These are phyloP conservation scores for Melitaea athalia DNA, from an alignment of 2,888 invertebrate genomes.

Conservation along the genomic window DNA sequence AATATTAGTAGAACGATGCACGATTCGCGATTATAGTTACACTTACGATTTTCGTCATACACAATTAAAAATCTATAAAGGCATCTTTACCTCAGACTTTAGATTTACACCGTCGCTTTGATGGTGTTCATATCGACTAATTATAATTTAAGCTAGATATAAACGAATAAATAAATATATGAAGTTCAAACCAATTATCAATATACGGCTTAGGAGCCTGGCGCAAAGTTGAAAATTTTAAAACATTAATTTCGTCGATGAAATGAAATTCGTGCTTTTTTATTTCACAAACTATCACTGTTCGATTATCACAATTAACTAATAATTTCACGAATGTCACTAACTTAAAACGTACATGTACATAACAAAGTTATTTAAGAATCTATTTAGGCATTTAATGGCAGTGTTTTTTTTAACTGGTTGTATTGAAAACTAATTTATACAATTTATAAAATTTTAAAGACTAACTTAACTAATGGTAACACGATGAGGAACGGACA, in stretches of 20 bases:
- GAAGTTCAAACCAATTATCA: conserved; percentile 62
- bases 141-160: conserved; percentile 73
- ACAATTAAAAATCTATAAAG: conserved; percentile 80
- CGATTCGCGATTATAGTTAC: conserved; percentile 69
- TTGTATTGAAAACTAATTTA: conserved; percentile 70
- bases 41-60: conserved; percentile 70
- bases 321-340: conserved; percentile 73
- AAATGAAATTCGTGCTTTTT: conserved; percentile 37
- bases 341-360: conserved; percentile 60
- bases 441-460: conserved; percentile 66
- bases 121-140: conserved; percentile 75
- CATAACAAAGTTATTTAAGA: conserved; percentile 67
- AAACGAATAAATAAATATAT: conserved; percentile 74
- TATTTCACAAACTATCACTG: conserved; percentile 60
- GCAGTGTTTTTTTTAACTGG: conserved; percentile 78
- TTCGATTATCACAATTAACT: conserved; percentile 74
- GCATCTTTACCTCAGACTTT: conserved; percentile 83
- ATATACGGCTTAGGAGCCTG: conserved; percentile 44
- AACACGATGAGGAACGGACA: conserved; percentile 79
- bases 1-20: conserved; percentile 77
- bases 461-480: conserved; percentile 80
- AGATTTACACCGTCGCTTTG: conserved; percentile 78
- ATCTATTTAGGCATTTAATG: conserved; percentile 81
- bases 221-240: conserved; percentile 17
- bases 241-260: conserved; percentile 17